These are phyloP conservation scores for Melanerpes aurifrons DNA, from an alignment of 2,113 vertebrate genomes.

Conservation along the genomic window DNA sequence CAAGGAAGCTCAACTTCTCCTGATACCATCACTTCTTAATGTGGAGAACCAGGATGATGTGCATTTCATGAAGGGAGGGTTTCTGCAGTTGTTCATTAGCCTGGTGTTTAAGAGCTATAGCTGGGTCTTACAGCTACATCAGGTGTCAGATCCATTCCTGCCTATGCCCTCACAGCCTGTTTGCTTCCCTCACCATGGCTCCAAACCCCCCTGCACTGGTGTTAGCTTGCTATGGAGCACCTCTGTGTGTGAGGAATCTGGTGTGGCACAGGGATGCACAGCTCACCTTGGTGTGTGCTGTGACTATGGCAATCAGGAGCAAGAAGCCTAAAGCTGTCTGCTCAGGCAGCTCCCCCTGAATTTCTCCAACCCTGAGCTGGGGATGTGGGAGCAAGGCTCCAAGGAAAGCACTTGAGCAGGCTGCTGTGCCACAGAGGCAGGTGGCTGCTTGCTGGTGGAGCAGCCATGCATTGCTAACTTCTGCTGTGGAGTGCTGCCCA, in stretches of 20 bases:
- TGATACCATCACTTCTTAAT: neutral
- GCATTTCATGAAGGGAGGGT: neutral
- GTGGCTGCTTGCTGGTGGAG: neutral
- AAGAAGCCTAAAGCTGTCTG: neutral
- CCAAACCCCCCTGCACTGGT: neutral
- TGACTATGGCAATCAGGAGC: neutral
- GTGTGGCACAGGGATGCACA: neutral
- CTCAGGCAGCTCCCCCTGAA: neutral
- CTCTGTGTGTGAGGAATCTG: neutral
- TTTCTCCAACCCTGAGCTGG: neutral
- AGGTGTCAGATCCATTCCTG: neutral
- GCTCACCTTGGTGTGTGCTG: fast-evolving
- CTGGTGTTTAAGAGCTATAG: neutral
- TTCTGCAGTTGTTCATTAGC: neutral
- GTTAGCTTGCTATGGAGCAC: neutral
- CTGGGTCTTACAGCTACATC: neutral
- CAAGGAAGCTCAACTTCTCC: neutral
- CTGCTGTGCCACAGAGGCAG: neutral
- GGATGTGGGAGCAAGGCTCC: neutral
- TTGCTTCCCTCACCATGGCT: neutral
- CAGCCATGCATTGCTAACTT: neutral
- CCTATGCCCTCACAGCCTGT: neutral
- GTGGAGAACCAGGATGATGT: neutral
- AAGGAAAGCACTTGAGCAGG: neutral
- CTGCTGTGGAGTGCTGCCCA: neutral